Evolutionary conservation across 2,797 vertebrate genomes (phyloP).

Genomic region (Rhyacichthys aspro): DNA sequence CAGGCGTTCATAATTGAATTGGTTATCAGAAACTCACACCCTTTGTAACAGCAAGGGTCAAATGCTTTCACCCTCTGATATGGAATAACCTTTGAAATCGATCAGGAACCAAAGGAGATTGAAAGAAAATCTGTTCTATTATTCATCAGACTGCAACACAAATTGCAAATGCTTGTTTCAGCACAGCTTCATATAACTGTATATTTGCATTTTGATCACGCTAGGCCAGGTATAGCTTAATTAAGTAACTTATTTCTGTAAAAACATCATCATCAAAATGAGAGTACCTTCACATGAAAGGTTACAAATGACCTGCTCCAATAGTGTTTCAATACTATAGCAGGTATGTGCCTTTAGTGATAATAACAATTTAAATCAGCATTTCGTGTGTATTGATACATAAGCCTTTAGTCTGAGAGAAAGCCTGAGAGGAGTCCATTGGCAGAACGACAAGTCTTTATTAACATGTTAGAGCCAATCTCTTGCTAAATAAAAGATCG

Average conservation of each 20-base stretch:
- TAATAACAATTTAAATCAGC: slow-evolving; percentile 5
- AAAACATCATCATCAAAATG: not conserved
- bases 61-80: slow-evolving; percentile 40
- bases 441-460: slow-evolving; percentile 40
- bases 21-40: slow-evolving; percentile 48
- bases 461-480: slow-evolving; percentile 47
- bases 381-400: slow-evolving; percentile 16
- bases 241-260: slow-evolving; percentile 3
- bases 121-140: slow-evolving; percentile 37
- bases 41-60: slow-evolving; percentile 39
- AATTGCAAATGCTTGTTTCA: slow-evolving; percentile 29
- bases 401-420: slow-evolving; percentile 22
- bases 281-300: not conserved
- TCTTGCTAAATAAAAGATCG: slow-evolving; percentile 68
- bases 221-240: not conserved
- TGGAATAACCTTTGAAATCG: slow-evolving; percentile 53
- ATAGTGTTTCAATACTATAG: not conserved
- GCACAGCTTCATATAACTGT: not conserved
- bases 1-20: slow-evolving; percentile 51
- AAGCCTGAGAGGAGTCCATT: slow-evolving; percentile 40
- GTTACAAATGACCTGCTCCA: not conserved
- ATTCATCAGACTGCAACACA: slow-evolving; percentile 50
- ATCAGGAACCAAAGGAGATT: slow-evolving; percentile 45
- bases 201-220: slow-evolving; percentile 21
- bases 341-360: not conserved